Conservation (phyloP, 2,113 vertebrate genomes). For the Apistogramma diplotaenia region DNA sequence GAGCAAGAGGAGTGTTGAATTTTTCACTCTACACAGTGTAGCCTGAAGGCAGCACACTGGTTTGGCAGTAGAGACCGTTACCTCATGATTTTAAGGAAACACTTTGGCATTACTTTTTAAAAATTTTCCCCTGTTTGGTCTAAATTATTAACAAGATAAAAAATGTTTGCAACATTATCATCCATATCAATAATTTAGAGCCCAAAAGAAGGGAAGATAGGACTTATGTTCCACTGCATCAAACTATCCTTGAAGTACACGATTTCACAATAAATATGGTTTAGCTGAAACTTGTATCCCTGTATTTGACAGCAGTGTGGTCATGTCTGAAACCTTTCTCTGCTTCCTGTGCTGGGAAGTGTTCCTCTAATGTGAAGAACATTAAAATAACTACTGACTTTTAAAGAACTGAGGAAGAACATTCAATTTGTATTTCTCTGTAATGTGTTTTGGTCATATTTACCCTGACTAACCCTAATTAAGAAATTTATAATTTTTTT, state of each 20-base stretch:
- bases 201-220: background rate
- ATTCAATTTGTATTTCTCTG: background rate
- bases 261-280: background rate
- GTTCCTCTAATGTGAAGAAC: background rate
- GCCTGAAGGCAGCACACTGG: background rate
- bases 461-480: too few species aligned
- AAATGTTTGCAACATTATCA: background rate
- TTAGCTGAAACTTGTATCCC: background rate
- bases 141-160: background rate
- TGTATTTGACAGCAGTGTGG: background rate
- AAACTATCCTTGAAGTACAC: accelerated
- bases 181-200: background rate
- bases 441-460: background rate
- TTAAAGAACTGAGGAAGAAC: background rate
- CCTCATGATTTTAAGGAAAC: background rate
- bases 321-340: background rate
- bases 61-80: background rate
- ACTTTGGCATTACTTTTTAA: background rate
- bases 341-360: background rate
- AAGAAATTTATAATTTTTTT: too few species aligned
- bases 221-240: background rate
- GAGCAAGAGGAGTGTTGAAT: background rate
- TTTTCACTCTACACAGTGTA: background rate
- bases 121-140: background rate
- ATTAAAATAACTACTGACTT: background rate